phyloP scores from a whole-genome alignment of 2,797 vertebrate genomes.

The Notamacropus eugenii region DNA sequence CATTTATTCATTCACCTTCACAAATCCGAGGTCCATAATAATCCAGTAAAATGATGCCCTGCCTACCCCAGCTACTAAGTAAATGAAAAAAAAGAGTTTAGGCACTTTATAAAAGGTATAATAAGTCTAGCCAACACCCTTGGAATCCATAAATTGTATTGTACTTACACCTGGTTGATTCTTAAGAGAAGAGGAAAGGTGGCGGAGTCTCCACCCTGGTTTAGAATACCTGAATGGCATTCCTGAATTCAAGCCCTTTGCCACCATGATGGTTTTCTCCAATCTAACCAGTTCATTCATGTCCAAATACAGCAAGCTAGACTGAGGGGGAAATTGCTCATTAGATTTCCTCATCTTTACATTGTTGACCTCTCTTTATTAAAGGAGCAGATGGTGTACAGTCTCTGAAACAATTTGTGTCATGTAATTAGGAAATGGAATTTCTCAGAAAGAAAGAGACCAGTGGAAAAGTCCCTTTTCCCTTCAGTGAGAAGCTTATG shows the following conservation, averaged over 20 bases:
- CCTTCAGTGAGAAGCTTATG: slow-evolving; percentile 16
- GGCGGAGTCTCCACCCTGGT: background rate
- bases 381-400: slow-evolving; percentile 65
- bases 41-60: background rate
- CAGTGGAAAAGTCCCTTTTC: slow-evolving; percentile 68
- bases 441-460: slow-evolving; percentile 55
- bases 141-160: background rate
- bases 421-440: slow-evolving; percentile 66
- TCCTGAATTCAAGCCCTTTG: background rate
- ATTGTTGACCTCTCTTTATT: slow-evolving; percentile 39
- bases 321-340: slow-evolving; percentile 48
- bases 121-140: background rate
- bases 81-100: background rate
- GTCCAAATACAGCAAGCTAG: background rate
- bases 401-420: slow-evolving; percentile 61
- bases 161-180: background rate
- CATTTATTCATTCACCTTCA: background rate
- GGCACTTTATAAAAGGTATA: background rate
- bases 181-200: background rate
- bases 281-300: background rate
- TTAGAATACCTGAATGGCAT: background rate
- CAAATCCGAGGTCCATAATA: background rate
- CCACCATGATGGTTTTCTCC: accelerated
- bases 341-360: slow-evolving; percentile 57
- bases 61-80: background rate